Base-by-base conservation (phyloP, 1,140 invertebrate genomes). In the Pristionchus pacificus region DNA sequence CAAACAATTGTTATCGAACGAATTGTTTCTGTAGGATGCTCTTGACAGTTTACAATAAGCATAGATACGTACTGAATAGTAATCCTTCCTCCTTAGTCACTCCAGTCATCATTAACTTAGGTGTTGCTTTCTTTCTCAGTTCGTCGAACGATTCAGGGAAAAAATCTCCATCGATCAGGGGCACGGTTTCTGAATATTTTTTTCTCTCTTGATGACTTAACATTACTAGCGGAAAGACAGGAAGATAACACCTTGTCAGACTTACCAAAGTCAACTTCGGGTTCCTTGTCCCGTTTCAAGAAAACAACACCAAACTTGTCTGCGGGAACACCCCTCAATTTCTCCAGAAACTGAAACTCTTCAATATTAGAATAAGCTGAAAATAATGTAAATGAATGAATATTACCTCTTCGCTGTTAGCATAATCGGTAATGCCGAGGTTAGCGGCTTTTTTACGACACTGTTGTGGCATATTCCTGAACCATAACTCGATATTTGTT, bases 101-200 rank as follows among this genome's bases (percentile, higher is more conserved):
- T 24, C 31, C 24, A 14, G 58, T 24, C 64, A 77, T 71, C 49
- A 59, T 29, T 38, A 64, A 31, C 32, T 71, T 62, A 49, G 60
- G 60, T 15, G 74, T 70, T 25, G 60, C 66, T 32, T 68, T 65
- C 58, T 63, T 72, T 57, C 74, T 66, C 65, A 75, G 49, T 30
- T 68, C 66, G 3, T 60, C 64, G 19, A 74, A 27, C 19, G 65
- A 55, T 57, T 49, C 38, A 0, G 74, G 74, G 28, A 76, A 66
- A 62, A 76, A 75, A 61, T 75, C 74, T 2, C 74, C 74, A 60
- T 75, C 74, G 27, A 74, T 38, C 30, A 64, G 60, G 14, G 74
- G 74, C 15, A 31, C 32, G 25, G 10, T 74, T 60, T 55, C 38
- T 38, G 31, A 28, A 32, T n/a, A n/a, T n/a, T n/a, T n/a, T n/a